Evolutionary conservation across 1,140 invertebrate species (phyloP).

Genomic region (Melipona quadrifasciata): DNA sequence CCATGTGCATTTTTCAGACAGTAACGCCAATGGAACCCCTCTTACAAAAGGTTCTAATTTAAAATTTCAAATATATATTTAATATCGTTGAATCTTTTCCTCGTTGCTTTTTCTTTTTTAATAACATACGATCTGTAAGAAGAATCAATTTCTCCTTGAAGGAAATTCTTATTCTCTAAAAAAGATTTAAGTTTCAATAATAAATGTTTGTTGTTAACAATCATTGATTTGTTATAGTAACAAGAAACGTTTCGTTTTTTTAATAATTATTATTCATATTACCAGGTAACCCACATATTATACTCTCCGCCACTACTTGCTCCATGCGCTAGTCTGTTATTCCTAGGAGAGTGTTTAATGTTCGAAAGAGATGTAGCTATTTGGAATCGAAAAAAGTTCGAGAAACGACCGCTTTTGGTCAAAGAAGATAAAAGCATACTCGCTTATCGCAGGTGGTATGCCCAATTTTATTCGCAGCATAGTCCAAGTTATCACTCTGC

Average conservation of each 20-base stretch:
- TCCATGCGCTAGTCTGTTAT: constrained; percentile 86
- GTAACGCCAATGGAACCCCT: constrained; percentile 91
- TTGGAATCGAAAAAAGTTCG: constrained; percentile 94
- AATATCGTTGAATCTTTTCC: background rate
- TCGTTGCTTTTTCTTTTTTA: background rate
- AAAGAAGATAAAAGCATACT: constrained; percentile 89
- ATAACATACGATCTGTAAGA: background rate
- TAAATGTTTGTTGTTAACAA: background rate
- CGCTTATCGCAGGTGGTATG: constrained; percentile 91
- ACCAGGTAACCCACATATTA: constrained; percentile 88
- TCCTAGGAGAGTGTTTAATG: constrained; percentile 89
- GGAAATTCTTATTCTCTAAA: too few relatives aligned
- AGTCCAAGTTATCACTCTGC: constrained; percentile 85
- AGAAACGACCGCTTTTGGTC: constrained; percentile 87
- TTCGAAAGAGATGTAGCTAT: constrained; percentile 93
- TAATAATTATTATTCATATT: background rate
- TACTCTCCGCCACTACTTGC: constrained; percentile 85
- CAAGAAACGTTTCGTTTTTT: background rate
- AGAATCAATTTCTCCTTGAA: background rate
- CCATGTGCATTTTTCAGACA: constrained; percentile 88
- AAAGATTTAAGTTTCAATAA: background rate
- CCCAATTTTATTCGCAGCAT: constrained; percentile 92
- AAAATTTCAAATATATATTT: constrained; percentile 52
- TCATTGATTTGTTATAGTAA: background rate
- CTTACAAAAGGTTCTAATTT: constrained; percentile 89